Percentiles rank a stretch among this genome's conserved stretches.
Conservation (phyloP, 2,113 vertebrate genomes). For the Barbus barbus region DNA sequence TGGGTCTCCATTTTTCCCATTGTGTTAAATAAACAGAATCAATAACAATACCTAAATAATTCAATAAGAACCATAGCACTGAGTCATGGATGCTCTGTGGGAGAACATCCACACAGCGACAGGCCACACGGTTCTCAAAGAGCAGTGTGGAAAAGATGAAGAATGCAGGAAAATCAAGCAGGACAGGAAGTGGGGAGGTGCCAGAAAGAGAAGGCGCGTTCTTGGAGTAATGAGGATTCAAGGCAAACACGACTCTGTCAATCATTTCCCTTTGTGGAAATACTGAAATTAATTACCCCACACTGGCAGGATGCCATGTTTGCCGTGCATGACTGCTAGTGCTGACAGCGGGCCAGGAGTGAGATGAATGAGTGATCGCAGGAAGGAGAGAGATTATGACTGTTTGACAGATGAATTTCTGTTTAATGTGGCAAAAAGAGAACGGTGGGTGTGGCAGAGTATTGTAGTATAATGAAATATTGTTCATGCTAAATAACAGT, state of each 20-base stretch:
- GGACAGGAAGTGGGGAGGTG: slow-evolving; percentile 7
- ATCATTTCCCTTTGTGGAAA: slow-evolving; percentile 50
- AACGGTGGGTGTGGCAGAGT: slow-evolving; percentile 8
- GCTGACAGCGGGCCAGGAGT: slow-evolving; percentile 44
- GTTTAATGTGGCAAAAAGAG: slow-evolving; percentile 11
- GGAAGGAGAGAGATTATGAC: slow-evolving; percentile 27
- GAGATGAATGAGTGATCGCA: slow-evolving; percentile 37
- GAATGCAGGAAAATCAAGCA: background rate
- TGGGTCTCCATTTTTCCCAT: background rate
- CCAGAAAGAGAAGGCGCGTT: background rate
- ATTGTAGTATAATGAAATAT: background rate
- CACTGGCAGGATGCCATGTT: slow-evolving; percentile 38
- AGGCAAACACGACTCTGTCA: slow-evolving; percentile 42
- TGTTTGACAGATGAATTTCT: slow-evolving; percentile 29
- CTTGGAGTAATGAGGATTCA: slow-evolving; percentile 39
- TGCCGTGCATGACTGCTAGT: slow-evolving; percentile 50
- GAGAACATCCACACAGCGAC: background rate
- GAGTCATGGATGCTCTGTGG: background rate
- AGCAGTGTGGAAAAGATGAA: background rate
- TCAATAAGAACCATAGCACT: background rate
- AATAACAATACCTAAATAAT: background rate
- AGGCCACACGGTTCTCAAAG: background rate
- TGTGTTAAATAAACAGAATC: slow-evolving; percentile 15
- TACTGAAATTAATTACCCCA: slow-evolving; percentile 41
- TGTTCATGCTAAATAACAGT: background rate